A percentile compares a stretch with the other conserved stretches of the same genome.
phyloP scores from a whole-genome alignment of 2,113 vertebrate genomes.

The Galemys pyrenaicus region DNA sequence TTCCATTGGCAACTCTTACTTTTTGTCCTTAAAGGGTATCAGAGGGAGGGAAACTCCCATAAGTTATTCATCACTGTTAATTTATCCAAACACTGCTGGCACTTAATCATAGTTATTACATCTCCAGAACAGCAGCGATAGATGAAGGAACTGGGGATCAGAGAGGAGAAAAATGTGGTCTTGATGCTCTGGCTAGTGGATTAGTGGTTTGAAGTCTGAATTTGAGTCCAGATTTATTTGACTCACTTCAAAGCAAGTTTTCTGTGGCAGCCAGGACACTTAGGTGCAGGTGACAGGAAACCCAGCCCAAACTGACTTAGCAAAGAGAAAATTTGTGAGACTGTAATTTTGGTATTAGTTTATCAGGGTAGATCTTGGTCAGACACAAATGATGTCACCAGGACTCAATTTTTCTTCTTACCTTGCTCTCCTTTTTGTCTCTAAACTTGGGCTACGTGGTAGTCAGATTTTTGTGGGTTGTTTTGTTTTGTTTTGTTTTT shows the following conservation, averaged over 20 bases:
- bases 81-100: background rate
- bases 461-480: no score
- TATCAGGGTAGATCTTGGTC: background rate
- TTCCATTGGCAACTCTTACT: background rate
- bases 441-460: background rate
- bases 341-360: background rate
- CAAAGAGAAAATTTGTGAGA: background rate
- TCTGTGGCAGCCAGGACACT: background rate
- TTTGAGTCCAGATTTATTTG: background rate
- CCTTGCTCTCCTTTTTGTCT: background rate
- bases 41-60: background rate
- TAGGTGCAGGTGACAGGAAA: background rate
- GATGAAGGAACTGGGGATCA: background rate
- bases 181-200: background rate
- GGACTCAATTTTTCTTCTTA: background rate
- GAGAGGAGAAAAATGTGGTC: background rate
- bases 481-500: no score
- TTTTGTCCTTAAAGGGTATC: constrained; percentile 3
- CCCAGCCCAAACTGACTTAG: background rate
- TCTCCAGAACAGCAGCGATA: background rate
- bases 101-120: background rate
- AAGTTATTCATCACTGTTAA: background rate
- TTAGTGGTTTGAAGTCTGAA: background rate
- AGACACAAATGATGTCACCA: background rate
- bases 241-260: background rate